Base-by-base conservation (phyloP, 2,113 vertebrate genomes). In the Ranitomeya imitator region DNA sequence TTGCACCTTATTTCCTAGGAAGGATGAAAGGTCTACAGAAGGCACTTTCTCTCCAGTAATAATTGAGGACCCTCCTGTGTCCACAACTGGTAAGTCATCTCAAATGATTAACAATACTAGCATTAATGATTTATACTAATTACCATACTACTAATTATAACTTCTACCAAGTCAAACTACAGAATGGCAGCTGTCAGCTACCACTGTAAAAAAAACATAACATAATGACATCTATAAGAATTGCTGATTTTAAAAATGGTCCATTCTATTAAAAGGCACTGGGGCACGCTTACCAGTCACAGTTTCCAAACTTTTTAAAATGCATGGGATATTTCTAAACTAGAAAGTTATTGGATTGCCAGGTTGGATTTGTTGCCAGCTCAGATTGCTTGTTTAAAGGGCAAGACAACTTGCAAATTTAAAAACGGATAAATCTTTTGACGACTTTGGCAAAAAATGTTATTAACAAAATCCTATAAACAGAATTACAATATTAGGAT, bases 11-110 rank as follows among this genome's bases (percentile, higher is more conserved):
- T 89, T 63, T 55, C 60, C 79, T 86, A 85, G 88, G 84, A 89
- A 80, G n/a, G 78, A 85, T 85, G 83, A 80, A n/a, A 52, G 61
- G 5, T 14, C 26, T 52, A 69, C 52, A 60, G 83, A 89, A 80
- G 63, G 37, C 21, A 81, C 61, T 73, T 80, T 67, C 10, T 18
- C 83, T 73, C 76, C 88, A 73, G 83, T 59, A 55, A 52, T 86
- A 73, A 37, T 54, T 13, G 88, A 69, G 45, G 86, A 13, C 19
- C 8, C 67, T 11, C 86, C 86, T 0, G 90, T 90, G 74, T 67
- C 85, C 63, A 84, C n/a, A 37, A 7, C 86, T 91, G 93, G 94
- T 94, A 89, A 3, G 51, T 81, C 23, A 19, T 60, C 59, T 60
- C 60, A 81, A 60, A 61, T 23, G 2, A 59, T 80, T 59, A 60